Conservation (phyloP, 2,113 vertebrate genomes). For the Anolis carolinensis region DNA sequence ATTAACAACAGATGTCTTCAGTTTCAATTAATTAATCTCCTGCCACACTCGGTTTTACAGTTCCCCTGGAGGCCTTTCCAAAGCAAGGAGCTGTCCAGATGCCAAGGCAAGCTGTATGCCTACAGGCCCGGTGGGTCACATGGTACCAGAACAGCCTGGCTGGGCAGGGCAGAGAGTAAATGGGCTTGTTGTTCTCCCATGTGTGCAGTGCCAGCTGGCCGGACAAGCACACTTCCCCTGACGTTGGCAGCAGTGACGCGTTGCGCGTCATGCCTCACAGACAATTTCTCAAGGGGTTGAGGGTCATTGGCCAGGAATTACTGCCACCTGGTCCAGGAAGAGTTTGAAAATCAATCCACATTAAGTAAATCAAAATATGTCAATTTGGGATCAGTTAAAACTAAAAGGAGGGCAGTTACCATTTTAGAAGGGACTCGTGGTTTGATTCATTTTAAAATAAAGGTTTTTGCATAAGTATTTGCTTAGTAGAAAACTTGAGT, state of each 20-base stretch:
- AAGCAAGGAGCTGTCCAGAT: background rate
- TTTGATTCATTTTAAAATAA: background rate
- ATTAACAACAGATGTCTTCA: conserved; percentile 70
- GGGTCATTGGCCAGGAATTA: conserved; percentile 17
- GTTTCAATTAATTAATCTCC: conserved; percentile 75
- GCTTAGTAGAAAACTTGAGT: background rate
- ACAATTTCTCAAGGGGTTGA: conserved; percentile 10
- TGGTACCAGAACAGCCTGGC: accelerated
- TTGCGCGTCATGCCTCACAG: background rate
- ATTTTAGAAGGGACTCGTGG: background rate
- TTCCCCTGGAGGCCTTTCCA: conserved; percentile 11
- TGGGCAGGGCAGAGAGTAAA: conserved; percentile 5
- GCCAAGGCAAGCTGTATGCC: accelerated
- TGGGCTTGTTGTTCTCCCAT: background rate
- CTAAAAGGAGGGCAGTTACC: background rate
- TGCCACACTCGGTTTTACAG: conserved; percentile 48
- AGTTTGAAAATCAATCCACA: conserved; percentile 13
- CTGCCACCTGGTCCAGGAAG: background rate
- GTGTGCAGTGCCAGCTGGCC: background rate
- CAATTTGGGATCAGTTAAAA: background rate
- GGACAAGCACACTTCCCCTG: background rate
- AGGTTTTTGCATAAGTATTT: background rate
- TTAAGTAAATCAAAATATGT: background rate
- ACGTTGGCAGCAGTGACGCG: background rate
- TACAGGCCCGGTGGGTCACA: background rate